Conservation (phyloP, 2,888 invertebrate genomes). For the Stenurella melanura region DNA sequence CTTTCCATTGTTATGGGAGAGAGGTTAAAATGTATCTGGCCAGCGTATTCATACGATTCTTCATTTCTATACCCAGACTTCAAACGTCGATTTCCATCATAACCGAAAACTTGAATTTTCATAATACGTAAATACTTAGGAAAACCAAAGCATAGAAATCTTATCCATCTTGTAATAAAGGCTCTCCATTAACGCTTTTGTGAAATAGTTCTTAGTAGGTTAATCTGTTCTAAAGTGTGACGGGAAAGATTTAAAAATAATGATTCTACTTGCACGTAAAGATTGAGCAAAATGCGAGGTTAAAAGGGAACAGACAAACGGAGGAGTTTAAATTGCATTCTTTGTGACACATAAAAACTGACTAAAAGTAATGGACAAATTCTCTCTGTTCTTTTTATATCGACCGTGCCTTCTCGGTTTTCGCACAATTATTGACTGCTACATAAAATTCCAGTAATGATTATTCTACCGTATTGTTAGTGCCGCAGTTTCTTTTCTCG, state of each 20-base stretch:
- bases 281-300: background rate
- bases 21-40: no score
- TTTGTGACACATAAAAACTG: slow-evolving; percentile 4
- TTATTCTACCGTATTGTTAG: background rate
- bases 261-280: background rate
- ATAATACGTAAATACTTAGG: no score
- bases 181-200: background rate
- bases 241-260: slow-evolving; percentile 3
- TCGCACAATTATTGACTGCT: background rate
- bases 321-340: background rate
- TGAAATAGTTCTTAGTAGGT: background rate
- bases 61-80: no score
- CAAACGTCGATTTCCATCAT: no score
- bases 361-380: background rate
- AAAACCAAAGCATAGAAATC: background rate
- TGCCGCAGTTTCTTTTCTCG: background rate
- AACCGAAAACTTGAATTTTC: no score
- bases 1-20: no score
- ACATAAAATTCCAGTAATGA: background rate
- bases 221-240: background rate
- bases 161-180: background rate
- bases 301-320: background rate
- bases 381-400: background rate
- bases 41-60: no score
- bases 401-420: background rate